Evolutionary conservation across 2,888 invertebrate genomes (phyloP).

Genomic region (Troides aeacus): DNA sequence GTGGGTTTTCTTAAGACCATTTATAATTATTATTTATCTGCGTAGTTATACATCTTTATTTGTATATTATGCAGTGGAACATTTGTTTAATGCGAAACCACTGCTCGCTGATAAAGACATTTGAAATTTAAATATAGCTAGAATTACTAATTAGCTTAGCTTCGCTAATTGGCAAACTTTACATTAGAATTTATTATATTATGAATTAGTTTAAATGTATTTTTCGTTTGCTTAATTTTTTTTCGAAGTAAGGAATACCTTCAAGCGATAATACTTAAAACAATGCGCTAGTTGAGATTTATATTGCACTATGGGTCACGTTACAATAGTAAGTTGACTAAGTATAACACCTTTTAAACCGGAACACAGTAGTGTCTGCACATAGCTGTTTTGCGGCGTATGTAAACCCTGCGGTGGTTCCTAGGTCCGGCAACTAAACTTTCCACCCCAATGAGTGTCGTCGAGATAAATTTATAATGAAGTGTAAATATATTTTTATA

Average conservation of each 20-base stretch:
- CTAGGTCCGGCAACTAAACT: no score
- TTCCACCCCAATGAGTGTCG: no score
- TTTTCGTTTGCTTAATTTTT: no score
- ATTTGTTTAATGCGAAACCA: not conserved
- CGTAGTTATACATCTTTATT: not conserved
- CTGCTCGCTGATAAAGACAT: not conserved
- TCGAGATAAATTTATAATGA: not conserved
- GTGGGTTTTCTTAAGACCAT: conserved; percentile 51
- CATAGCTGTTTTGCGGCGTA: no score
- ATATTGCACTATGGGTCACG: no score
- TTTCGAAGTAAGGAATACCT: no score
- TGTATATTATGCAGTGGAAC: not conserved
- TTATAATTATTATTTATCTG: not conserved
- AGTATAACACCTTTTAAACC: no score
- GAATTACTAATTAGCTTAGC: not conserved
- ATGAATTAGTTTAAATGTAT: not conserved
- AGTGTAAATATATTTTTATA: conserved; percentile 16
- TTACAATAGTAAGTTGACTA: no score
- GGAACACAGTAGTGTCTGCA: no score
- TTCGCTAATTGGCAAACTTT: not conserved
- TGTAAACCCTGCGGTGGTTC: no score
- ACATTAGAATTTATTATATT: not conserved
- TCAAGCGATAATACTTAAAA: no score
- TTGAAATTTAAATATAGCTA: conserved; percentile 3
- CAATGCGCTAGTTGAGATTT: no score